Evolutionary conservation across 2,797 vertebrate genomes (phyloP), one percentile per base, ranked within the genome.

Genomic region (Clarias pachynema): DNA sequence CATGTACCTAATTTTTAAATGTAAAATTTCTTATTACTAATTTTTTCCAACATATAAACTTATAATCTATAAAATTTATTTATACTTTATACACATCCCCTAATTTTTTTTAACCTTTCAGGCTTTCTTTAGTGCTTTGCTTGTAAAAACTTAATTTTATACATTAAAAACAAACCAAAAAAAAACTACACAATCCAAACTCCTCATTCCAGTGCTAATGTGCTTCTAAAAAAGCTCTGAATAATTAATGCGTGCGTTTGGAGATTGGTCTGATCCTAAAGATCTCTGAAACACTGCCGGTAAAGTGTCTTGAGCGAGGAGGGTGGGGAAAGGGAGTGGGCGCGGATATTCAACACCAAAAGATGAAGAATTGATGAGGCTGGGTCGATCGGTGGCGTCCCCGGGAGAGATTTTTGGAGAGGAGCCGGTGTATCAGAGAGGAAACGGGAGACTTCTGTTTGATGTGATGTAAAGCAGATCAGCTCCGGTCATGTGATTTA

Each of bases 321-420:
- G 78, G 78, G 37, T 34, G 56, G 53, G 44, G 70, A 15, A 80
- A 74, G 80, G 57, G 77, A 74, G 82, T 86, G 75, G 86, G 84
- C 80, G 66, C 82, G 72, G 86, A 86, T 86, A 87, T 85, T 74
- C 59, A 79, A 80, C 86, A 74, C 82, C 16, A 81, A 57, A 69
- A 44, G 49, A 88, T 89, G 69, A 86, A 86, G 81, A 85, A 87
- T 86, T 89, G 44, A 88, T 87, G 89, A 88, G 79, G 16, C 68
- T 20, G 60, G 84, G 73, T 65, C 81, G 82, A 87, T 88, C 53
- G 60, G 60, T 88, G 73, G 81, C 65, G 65, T 81, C 20, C 82
- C 79, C 70, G 57, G 20, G 74, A 86, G 85, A 84, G 70, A 72
- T 37, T 70, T 49, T 56, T 34, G 75, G 66, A 78, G 79, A 59